Percentiles rank a stretch among this genome's conserved stretches.
phyloP scores from a whole-genome alignment of 2,888 invertebrate genomes.

The Yponomeuta malinellus region DNA sequence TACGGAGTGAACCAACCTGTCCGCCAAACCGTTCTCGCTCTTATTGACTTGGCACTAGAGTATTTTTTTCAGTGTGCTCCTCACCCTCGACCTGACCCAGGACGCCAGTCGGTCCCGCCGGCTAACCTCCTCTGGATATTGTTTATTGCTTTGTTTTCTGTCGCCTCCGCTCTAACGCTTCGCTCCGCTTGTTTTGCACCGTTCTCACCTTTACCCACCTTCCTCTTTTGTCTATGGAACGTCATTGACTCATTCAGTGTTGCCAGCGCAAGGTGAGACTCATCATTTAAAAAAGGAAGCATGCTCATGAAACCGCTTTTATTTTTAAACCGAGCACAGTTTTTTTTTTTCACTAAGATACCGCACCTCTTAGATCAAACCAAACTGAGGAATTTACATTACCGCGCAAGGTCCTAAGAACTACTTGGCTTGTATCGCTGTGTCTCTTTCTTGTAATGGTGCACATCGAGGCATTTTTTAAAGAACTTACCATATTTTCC shows the following conservation, averaged over 20 bases:
- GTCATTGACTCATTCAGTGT: not conserved
- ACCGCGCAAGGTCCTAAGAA: no score
- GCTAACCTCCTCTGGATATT: slow-evolving; percentile 74
- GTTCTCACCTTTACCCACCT: slow-evolving; percentile 13
- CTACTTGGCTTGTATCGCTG: no score
- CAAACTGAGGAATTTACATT: not conserved
- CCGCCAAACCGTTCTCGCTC: slow-evolving; percentile 65
- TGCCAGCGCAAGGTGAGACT: not conserved
- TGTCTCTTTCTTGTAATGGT: no score
- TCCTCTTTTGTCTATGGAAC: slow-evolving; percentile 3
- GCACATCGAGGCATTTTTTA: no score
- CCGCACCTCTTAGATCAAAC: not conserved
- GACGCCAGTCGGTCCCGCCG: slow-evolving; percentile 48
- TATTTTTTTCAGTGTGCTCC: slow-evolving; percentile 75
- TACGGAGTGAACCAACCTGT: slow-evolving; percentile 31
- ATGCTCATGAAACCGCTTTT: not conserved
- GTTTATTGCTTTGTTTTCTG: slow-evolving; percentile 38
- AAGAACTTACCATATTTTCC: no score
- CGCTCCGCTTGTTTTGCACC: slow-evolving; percentile 50
- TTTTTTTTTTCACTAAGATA: not conserved
- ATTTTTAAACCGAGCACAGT: not conserved
- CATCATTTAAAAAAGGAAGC: not conserved
- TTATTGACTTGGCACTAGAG: slow-evolving; percentile 74
- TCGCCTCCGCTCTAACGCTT: slow-evolving; percentile 61
- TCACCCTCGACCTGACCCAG: slow-evolving; percentile 77